These are phyloP conservation scores for Apamea monoglypha DNA, from an alignment of 2,888 invertebrate genomes.

Conservation along the genomic window DNA sequence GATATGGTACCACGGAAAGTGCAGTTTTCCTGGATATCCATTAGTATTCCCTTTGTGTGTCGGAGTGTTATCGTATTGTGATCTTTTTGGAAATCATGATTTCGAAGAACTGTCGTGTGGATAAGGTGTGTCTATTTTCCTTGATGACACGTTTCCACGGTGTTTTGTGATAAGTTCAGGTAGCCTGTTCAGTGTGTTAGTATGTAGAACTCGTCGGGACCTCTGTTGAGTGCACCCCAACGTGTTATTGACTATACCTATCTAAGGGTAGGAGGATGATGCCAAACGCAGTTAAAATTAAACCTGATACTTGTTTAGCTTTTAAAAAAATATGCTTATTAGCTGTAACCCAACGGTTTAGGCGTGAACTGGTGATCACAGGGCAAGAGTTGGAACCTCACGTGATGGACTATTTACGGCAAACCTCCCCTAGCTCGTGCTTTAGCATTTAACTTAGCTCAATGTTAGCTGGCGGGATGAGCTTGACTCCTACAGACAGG, in stretches of 20 bases:
- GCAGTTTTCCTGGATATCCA: conserved; percentile 31
- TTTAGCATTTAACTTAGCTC: background rate
- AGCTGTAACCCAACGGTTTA: background rate
- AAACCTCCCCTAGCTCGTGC: too few species aligned
- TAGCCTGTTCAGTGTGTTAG: background rate
- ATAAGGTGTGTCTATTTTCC: conserved; percentile 4
- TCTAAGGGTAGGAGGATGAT: background rate
- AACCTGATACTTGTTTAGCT: too few species aligned
- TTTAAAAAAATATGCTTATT: background rate
- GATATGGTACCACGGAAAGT: background rate
- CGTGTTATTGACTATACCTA: background rate
- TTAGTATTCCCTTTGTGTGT: conserved; percentile 21
- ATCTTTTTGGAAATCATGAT: conserved; percentile 31
- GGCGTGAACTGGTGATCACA: background rate
- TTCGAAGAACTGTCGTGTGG: conserved; percentile 32
- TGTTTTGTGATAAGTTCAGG: background rate
- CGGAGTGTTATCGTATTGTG: conserved; percentile 9
- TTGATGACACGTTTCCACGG: background rate
- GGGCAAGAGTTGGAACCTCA: background rate
- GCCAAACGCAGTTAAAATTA: background rate
- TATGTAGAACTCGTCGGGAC: too few species aligned
- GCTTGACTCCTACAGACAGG: too few species aligned
- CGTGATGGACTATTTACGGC: background rate
- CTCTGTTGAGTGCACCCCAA: too few species aligned
- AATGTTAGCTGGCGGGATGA: background rate